Evolutionary conservation across 2,797 vertebrate genomes (phyloP), one percentile per base, ranked within the genome.

Genomic region (Schizopygopsis malacanthus): DNA sequence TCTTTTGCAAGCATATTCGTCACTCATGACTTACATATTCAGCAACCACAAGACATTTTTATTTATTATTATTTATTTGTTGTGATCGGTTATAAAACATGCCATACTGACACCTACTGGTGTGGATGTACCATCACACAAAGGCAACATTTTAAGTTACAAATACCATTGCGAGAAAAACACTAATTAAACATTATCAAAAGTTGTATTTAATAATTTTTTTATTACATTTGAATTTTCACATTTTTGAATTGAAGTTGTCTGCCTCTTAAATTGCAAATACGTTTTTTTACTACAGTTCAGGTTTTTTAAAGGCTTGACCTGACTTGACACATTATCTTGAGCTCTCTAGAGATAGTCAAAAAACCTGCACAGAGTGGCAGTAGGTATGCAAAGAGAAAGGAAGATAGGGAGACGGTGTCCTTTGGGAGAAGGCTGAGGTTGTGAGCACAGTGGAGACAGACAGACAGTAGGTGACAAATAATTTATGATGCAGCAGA

Each of bases 401-500:
- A 52, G 15, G 63, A 79, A 82, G 61, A 73, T 61, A 80, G 85
- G 79, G 41, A 83, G 77, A 82, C 6, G 25, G 54, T 79, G 87
- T 87, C 84, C 86, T 87, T 78, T 80, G 84, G 72, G 82, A 84
- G 61, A 71, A 84, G 63, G 78, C 82, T 82, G 59, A 88, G 84
- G 79, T 88, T 87, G 86, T 79, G 76, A 82, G 84, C 54, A 52
- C 63, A 18, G 56, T 10, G 18, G 22, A 84, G 86, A 87, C 47
- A 63, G 76, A 84, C 82, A 89, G 89, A 87, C 86, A 87, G 89
- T 78, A 59, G 82, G 80, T 89, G 90, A 89, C 81, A 83, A 85
- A 82, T 88, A 89, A 90, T 89, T 67, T 86, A 90, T 89, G 88
- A 83, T 85, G 88, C 85, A 75, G 75, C 52, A 75, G 81, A 86